These are phyloP conservation scores for Xiphophorus maculatus DNA, from an alignment of 2,113 vertebrate species.

Conservation along the genomic window DNA sequence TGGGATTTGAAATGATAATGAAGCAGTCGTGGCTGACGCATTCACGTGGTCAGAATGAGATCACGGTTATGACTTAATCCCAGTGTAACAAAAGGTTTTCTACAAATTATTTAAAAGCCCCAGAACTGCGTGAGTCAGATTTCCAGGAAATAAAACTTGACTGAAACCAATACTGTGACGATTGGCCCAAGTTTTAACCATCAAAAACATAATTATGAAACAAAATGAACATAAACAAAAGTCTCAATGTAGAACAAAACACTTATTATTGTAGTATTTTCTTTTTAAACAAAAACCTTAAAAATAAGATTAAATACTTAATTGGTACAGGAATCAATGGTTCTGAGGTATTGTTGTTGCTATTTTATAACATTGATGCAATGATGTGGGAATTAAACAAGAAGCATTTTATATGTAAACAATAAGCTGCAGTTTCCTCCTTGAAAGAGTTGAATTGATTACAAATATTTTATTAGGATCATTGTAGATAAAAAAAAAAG, in stretches of 20 bases:
- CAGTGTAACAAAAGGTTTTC: background rate
- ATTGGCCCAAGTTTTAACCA: background rate
- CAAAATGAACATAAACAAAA: background rate
- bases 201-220: background rate
- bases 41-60: background rate
- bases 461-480: no score
- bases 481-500: no score
- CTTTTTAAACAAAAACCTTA: background rate
- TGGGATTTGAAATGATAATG: background rate
- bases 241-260: background rate
- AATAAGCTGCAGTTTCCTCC: background rate
- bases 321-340: background rate
- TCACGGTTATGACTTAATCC: constrained; percentile 15
- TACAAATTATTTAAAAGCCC: background rate
- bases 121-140: constrained; percentile 13
- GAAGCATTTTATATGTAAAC: background rate
- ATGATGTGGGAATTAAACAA: background rate
- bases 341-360: background rate
- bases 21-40: background rate
- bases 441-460: background rate
- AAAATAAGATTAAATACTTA: background rate
- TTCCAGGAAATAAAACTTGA: constrained; percentile 19
- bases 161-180: background rate
- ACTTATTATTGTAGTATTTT: no score
- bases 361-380: background rate